Base-by-base conservation (phyloP, 1,140 invertebrate species). In the Cydia fagiglandana region DNA sequence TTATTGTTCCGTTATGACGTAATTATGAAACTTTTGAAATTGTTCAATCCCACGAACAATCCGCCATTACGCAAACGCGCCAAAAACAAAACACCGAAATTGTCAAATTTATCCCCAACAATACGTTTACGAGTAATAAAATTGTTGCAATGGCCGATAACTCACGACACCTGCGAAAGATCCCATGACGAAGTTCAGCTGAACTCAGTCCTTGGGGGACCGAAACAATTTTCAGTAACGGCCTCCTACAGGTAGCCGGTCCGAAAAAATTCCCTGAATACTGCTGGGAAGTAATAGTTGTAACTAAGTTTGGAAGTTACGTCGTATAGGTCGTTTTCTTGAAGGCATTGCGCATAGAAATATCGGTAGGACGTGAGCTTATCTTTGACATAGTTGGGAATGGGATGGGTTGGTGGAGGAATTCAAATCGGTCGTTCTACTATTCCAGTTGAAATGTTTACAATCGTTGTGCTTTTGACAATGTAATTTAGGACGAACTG, bases 211-310 rank as follows among this genome's bases (percentile, higher is more conserved):
- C 83, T 79, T 79, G 76, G 74, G 84, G 86, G 79, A 77, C 78
- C 77, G 75, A 86, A 88, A 88, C 87, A 88, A 88, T 88, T 87
- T 87, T 85, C 86, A 86, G 86, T 85, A 86, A 85, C 85, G 86
- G 83, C 81, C 83, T 82, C 78, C 64, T 77, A 77, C 80, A 78
- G 85, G 81, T 82, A 81, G 84, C 83, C 83, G 81, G 82, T 78
- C 76, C 74, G 80, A 81, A 80, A 80, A 78, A 84, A 82, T 84
- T 82, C 81, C 81, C 80, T 24, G 56, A 24, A 61, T 10, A 2
- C 10, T 10, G 56, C 56, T 24, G 15, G 10, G 20, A 61, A 61
- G 56, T 61, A 61, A 24, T 12, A 61, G 56, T 24, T 24, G 20
- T 24, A 61, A 61, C 56, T 61, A 17, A 61, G 56, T 61, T 61